A percentile compares a stretch with the other conserved stretches of the same genome.
Evolutionary conservation across 2,113 vertebrate species (phyloP).

Genomic region (Xiphorhynchus elegans): DNA sequence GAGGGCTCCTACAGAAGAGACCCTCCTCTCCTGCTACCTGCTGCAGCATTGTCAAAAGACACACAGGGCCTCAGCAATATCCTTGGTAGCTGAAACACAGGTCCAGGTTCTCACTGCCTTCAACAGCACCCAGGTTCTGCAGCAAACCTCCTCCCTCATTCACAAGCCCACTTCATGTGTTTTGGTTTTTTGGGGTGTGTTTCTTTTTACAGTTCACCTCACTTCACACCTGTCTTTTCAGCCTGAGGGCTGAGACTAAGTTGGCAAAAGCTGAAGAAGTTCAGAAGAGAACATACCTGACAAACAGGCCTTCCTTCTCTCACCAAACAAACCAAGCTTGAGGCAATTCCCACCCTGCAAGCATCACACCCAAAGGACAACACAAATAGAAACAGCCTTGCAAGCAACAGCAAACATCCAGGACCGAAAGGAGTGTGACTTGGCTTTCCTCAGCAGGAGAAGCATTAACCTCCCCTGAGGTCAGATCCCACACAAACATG

Average conservation of each 20-base stretch:
- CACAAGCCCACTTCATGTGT: neutral
- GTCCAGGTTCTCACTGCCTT: neutral
- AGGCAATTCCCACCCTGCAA: constrained; percentile 28
- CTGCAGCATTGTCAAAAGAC: neutral
- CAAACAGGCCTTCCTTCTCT: constrained; percentile 46
- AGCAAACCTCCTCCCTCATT: neutral
- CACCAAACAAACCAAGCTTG: neutral
- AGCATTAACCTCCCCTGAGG: constrained; percentile 32
- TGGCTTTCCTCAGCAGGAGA: constrained; percentile 23
- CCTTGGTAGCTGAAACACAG: neutral
- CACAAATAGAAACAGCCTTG: constrained; percentile 45
- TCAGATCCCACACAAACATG: constrained; percentile 51
- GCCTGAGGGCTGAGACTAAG: neutral
- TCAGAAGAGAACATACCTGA: constrained; percentile 5
- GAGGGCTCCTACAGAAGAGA: neutral
- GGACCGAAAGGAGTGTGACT: constrained; percentile 5
- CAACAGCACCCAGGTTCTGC: neutral
- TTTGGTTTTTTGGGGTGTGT: neutral
- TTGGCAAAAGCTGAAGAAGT: neutral
- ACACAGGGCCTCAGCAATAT: neutral
- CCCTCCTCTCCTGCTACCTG: neutral
- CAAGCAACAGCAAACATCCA: constrained; percentile 42
- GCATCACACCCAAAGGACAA: constrained; percentile 48
- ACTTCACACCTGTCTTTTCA: constrained; percentile 4
- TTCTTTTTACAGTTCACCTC: neutral